Evolutionary conservation across 2,797 vertebrate species (phyloP).

Genomic region (Eurystomus glaucurus): DNA sequence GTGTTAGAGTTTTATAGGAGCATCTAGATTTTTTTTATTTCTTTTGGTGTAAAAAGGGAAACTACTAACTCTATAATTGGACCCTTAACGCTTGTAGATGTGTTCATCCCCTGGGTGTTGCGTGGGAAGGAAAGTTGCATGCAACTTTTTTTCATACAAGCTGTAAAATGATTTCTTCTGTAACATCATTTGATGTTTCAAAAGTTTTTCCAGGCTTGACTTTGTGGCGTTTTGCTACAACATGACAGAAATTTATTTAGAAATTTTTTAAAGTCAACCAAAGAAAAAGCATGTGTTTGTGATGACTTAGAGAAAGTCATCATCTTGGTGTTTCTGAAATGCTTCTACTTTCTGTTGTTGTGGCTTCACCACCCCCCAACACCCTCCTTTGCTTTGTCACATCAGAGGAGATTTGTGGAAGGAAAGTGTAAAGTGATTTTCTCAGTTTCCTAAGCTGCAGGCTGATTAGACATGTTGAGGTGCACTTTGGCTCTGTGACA

Average conservation of each 20-base stretch:
- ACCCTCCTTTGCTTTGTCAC: conserved; percentile 27
- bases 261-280: neutral
- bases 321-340: neutral
- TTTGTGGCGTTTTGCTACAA: neutral
- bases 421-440: conserved; percentile 41
- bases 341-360: neutral
- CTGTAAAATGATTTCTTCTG: neutral
- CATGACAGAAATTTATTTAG: neutral
- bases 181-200: neutral
- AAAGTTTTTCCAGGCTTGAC: neutral
- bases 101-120: neutral
- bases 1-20: neutral
- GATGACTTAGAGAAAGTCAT: neutral
- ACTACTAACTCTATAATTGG: rapidly evolving
- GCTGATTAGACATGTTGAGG: conserved; percentile 60
- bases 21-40: neutral
- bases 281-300: neutral
- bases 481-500: conserved; percentile 32
- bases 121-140: neutral
- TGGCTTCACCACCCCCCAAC: neutral
- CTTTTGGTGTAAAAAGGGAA: neutral
- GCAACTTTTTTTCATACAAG: neutral
- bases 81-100: neutral
- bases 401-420: conserved; percentile 1
- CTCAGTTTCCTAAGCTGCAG: conserved; percentile 51